Conservation (phyloP, 2,113 vertebrate species). For the Calyptomena viridis region DNA sequence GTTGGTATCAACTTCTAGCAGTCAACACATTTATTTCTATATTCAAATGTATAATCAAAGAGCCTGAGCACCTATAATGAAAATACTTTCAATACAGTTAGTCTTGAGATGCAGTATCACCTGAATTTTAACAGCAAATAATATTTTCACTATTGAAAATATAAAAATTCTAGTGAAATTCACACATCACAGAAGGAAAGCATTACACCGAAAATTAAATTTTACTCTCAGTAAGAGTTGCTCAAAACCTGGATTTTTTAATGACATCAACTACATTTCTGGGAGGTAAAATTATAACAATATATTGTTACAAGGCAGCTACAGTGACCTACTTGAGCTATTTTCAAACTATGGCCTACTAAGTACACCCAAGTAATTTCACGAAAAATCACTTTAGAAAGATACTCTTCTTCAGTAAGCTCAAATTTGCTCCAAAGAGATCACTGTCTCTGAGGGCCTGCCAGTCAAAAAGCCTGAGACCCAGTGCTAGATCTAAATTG, state of each 20-base stretch:
- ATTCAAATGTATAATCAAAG: not conserved
- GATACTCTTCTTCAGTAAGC: not conserved
- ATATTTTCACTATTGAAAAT: not conserved
- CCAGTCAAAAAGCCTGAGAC: not conserved
- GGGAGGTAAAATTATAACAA: not conserved
- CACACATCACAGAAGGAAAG: not conserved
- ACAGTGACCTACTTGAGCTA: not conserved
- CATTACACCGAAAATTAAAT: not conserved
- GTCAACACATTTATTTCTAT: not conserved
- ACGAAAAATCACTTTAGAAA: not conserved
- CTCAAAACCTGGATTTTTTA: not conserved
- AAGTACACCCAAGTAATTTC: not conserved
- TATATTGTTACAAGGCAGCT: not conserved
- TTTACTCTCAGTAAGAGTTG: not conserved
- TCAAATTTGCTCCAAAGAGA: not conserved
- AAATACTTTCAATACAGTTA: not conserved
- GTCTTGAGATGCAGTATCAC: not conserved
- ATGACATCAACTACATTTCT: not conserved
- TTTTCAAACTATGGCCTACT: not conserved
- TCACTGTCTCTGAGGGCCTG: not conserved
- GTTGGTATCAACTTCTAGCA: not conserved
- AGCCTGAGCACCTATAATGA: not conserved
- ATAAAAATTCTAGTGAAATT: not conserved
- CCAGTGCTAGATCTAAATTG: not conserved
- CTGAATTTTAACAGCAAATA: not conserved